phyloP scores from a whole-genome alignment of 2,888 invertebrate genomes.

The Drosophila nr. perissopoda region DNA sequence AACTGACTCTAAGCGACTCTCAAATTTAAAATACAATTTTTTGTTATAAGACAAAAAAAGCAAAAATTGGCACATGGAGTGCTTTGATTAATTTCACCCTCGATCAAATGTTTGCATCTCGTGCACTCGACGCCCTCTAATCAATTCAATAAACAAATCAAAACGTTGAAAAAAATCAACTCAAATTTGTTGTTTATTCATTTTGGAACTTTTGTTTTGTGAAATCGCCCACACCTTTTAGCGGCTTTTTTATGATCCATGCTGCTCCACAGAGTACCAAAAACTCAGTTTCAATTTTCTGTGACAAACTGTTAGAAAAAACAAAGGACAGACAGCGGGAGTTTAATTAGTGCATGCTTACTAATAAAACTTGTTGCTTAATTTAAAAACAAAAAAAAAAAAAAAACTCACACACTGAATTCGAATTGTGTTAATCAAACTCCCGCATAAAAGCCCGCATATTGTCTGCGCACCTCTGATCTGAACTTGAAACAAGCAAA shows the following conservation, averaged over 20 bases:
- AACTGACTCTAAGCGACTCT: background rate
- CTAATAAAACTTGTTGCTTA: conserved; percentile 79
- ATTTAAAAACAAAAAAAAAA: conserved; percentile 36
- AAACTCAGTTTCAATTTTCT: conserved; percentile 48
- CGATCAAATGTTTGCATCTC: conserved; percentile 36
- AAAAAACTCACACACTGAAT: conserved; percentile 17
- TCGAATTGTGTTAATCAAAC: conserved; percentile 75
- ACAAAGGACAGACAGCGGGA: conserved; percentile 42
- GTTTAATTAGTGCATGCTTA: conserved; percentile 81
- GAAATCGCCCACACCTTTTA: conserved; percentile 80
- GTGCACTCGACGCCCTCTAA: conserved; percentile 61
- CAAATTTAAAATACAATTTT: background rate
- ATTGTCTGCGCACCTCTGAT: conserved; percentile 49
- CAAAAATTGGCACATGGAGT: conserved; percentile 5
- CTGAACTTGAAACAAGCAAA: conserved; percentile 68
- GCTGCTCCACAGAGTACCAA: conserved; percentile 74
- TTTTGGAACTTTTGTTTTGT: conserved; percentile 47
- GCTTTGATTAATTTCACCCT: conserved; percentile 60
- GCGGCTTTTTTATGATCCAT: conserved; percentile 73
- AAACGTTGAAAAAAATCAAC: conserved; percentile 28
- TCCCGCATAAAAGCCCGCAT: conserved; percentile 71
- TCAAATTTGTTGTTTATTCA: conserved; percentile 40
- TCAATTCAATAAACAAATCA: conserved; percentile 71
- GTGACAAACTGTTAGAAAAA: conserved; percentile 54
- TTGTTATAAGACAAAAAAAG: background rate